Conservation (phyloP, 2,888 invertebrate species). For the Apamea crenata region DNA sequence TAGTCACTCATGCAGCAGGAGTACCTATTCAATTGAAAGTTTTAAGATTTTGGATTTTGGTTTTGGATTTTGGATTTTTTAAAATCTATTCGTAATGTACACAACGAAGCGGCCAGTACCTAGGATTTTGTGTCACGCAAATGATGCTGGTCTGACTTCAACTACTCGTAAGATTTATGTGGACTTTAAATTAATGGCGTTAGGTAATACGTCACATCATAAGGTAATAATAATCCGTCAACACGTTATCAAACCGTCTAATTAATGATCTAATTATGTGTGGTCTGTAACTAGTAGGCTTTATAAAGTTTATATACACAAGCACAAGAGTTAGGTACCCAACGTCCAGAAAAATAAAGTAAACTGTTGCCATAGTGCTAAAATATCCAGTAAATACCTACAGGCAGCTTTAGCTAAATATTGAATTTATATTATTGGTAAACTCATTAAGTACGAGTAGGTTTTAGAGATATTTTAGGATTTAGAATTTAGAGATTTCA, state of each 20-base stretch:
- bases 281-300: not conserved
- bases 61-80: too few species aligned
- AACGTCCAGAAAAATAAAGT: not conserved
- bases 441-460: not conserved
- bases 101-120: not conserved
- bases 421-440: not conserved
- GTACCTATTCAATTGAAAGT: not conserved
- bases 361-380: not conserved
- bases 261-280: constrained; percentile 39
- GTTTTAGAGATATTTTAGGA: not conserved
- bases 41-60: not conserved
- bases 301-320: not conserved
- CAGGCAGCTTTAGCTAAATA: not conserved
- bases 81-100: not conserved
- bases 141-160: not conserved
- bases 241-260: constrained; percentile 22
- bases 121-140: not conserved
- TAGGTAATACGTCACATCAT: constrained; percentile 29
- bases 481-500: not conserved
- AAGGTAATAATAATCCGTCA: constrained; percentile 34
- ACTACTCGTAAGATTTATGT: constrained; percentile 35
- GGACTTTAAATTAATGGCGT: constrained; percentile 29
- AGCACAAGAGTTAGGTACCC: not conserved
- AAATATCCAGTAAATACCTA: not conserved
- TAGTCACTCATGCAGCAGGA: too few species aligned